Base-by-base conservation (phyloP, 2,888 invertebrate genomes). In the Eurytoma californica region DNA sequence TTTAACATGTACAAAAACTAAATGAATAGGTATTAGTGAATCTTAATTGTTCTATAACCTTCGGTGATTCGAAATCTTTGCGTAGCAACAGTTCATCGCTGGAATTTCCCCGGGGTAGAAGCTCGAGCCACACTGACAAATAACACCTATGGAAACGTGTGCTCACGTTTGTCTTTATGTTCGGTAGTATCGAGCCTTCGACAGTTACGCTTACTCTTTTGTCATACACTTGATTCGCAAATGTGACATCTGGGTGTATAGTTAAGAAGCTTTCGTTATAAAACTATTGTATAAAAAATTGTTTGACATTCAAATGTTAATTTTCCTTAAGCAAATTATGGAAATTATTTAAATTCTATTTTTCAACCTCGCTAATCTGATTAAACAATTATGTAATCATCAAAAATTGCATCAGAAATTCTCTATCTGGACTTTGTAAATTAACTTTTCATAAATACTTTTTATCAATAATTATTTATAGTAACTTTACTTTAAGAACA, bases 111-210 rank as follows among this genome's bases (percentile, higher is more conserved):
- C 87, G 84, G 18, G 89, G 84, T 60, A 91, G 24, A 49, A 84
- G 84, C 82, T 92, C 91, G 12, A 93, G 86, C 91, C 92, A 92
- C 30, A 93, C 89, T 30, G 87, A 88, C 74, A 93, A 85, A 84
- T 87, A 90, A 80, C 91, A 89, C 18, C 85, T 86, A 0, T 92
- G 91, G 79, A 92, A 82, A 88, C 93, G 92, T 63, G 87, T 90
- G 83, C 92, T 92, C 81, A 91, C 91, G 13, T 60, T 77, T 57
- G 53, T 68, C 14, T 80, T 82, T 61, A 73, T 57, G 53, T 92
- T 89, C 7, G 93, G 92, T 16, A 93, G 87, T 74, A 94, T 91
- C 0, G 94, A 92, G 61, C 94, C 94, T 83, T 92, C 91, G n/a
- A 94, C 83, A 0, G 89, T 90, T 0, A 94, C 86, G 12, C 91